Conservation (phyloP, 1,140 invertebrate species). For the Theocolax elegans region DNA sequence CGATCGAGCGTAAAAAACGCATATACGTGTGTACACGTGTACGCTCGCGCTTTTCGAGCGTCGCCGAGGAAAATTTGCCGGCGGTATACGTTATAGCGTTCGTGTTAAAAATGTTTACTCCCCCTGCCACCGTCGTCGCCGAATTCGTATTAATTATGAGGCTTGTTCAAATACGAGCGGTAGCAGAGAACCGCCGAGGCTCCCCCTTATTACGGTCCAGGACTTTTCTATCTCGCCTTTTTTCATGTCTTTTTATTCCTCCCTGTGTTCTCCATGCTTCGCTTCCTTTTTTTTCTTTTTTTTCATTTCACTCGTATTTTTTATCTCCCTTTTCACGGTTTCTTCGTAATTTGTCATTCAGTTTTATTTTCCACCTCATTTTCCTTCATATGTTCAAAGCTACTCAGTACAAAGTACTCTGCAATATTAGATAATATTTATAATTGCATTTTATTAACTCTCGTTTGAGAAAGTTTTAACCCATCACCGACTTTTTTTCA, state of each 20-base stretch:
- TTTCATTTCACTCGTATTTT: background rate
- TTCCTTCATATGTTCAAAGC: background rate
- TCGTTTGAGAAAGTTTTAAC: too few species aligned
- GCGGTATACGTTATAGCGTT: background rate
- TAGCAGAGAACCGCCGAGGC: background rate
- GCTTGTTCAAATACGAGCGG: conserved; percentile 24
- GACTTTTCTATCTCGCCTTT: too few species aligned
- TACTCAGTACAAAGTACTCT: too few species aligned
- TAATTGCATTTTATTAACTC: too few species aligned
- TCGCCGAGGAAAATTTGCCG: too few species aligned
- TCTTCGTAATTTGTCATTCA: background rate
- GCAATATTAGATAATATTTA: too few species aligned
- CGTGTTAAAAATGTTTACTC: conserved; percentile 20
- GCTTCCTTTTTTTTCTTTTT: background rate
- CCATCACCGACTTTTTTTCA: too few species aligned
- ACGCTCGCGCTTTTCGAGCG: too few species aligned
- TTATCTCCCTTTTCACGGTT: background rate
- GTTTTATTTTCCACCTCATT: background rate
- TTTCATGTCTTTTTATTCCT: background rate
- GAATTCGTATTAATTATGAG: conserved; percentile 34
- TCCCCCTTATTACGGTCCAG: conserved; percentile 4
- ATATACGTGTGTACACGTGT: too few species aligned
- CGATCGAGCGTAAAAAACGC: too few species aligned
- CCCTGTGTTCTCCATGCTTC: background rate
- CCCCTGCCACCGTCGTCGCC: background rate